A percentile compares a stretch with the other conserved stretches of the same genome.
Evolutionary conservation across 2,113 vertebrate species (phyloP).

Genomic region (Myotis davidii): DNA sequence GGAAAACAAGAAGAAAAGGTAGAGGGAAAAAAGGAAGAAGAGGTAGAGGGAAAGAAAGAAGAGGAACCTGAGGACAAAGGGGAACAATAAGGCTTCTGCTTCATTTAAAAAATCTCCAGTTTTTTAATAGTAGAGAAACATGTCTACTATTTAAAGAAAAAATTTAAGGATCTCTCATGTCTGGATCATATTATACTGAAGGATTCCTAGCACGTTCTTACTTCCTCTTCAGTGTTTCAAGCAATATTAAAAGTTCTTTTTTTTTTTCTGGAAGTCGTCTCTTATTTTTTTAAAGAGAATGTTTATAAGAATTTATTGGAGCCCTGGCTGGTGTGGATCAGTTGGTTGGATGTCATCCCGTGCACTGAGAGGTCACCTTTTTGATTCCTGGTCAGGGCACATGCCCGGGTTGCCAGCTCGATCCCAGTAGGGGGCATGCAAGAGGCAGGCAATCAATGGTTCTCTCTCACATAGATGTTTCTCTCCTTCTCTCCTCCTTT

Average conservation of each 20-base stretch:
- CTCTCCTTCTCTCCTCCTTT: not conserved
- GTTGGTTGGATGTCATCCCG: not conserved
- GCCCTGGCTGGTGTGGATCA: not conserved
- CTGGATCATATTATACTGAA: not conserved
- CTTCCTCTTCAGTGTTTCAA: conserved; percentile 4
- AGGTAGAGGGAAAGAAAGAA: not conserved
- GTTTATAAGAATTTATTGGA: not conserved
- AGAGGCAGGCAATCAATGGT: not conserved
- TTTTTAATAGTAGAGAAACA: not conserved
- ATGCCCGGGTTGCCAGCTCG: not conserved
- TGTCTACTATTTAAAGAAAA: conserved; percentile 3
- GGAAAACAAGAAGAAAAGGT: no score
- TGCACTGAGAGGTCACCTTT: not conserved
- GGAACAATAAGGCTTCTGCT: not conserved
- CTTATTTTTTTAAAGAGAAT: not conserved
- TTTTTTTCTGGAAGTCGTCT: not conserved
- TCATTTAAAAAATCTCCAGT: not conserved
- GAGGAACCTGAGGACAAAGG: not conserved
- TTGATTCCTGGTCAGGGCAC: not conserved
- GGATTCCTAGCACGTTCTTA: not conserved
- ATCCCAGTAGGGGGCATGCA: not conserved
- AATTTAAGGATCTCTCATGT: not conserved
- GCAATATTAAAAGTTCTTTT: conserved; percentile 37
- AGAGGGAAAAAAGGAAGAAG: rapidly evolving
- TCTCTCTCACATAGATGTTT: not conserved